Conservation (phyloP, 2,113 vertebrate genomes). For the Sakesphorus luctuosus region DNA sequence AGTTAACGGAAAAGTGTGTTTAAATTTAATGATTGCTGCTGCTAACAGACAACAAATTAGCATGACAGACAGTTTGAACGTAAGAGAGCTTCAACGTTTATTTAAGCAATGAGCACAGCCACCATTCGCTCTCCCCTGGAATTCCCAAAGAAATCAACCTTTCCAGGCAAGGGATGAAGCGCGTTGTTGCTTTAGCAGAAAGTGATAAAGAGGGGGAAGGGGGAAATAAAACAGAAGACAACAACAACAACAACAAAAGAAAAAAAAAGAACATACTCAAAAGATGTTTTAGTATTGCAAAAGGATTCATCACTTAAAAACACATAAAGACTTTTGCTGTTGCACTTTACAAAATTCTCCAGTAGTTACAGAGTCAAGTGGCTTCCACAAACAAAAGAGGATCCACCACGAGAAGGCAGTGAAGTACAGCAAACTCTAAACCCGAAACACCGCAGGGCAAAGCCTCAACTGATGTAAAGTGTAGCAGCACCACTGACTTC, state of each 20-base stretch:
- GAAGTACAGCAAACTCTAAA: slow-evolving; percentile 8
- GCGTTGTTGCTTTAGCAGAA: slow-evolving; percentile 72
- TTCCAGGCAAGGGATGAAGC: slow-evolving; percentile 67
- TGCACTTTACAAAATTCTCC: not conserved
- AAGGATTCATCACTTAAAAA: not conserved
- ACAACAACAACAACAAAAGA: slow-evolving; percentile 63
- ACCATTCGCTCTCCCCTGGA: slow-evolving; percentile 45
- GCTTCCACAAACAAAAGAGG: not conserved
- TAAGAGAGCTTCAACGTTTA: slow-evolving; percentile 72
- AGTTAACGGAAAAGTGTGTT: not conserved
- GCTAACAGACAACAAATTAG: slow-evolving; percentile 67
- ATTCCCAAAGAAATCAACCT: slow-evolving; percentile 48
- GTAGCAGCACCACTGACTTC: not conserved
- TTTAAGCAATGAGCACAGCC: slow-evolving; percentile 75
- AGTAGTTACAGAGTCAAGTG: not conserved
- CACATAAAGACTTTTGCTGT: not conserved
- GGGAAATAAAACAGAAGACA: slow-evolving; percentile 47
- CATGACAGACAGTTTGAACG: slow-evolving; percentile 75
- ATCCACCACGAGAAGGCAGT: not conserved
- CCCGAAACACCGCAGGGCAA: not conserved
- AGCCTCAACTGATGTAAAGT: not conserved
- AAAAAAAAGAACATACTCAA: slow-evolving; percentile 57
- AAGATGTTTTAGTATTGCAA: not conserved
- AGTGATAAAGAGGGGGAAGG: slow-evolving; percentile 45
- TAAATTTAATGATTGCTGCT: slow-evolving; percentile 45